A percentile compares a stretch with the other conserved stretches of the same genome.
phyloP scores from a whole-genome alignment of 2,797 vertebrate genomes.

The Buphagus erythrorhynchus region DNA sequence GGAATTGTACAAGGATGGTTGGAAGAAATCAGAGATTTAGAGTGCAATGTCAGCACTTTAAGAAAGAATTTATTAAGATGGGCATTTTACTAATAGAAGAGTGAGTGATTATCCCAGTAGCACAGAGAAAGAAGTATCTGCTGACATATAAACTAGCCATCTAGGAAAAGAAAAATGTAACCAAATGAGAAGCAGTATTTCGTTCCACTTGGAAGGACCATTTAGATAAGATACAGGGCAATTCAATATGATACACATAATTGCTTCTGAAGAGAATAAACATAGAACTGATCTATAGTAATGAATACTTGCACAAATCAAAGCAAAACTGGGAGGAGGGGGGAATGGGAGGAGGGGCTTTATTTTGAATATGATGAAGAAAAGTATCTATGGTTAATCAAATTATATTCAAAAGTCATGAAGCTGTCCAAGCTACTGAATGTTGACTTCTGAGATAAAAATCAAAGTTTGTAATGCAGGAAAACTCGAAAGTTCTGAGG shows the following conservation, averaged over 20 bases:
- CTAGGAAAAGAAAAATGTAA: conserved; percentile 2
- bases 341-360: neutral
- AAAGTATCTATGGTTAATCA: neutral
- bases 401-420: neutral
- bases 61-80: neutral
- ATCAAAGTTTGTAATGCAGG: neutral
- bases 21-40: neutral
- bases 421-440: neutral
- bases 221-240: neutral
- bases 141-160: neutral
- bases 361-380: neutral
- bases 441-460: neutral
- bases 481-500: neutral
- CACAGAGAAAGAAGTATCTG: neutral
- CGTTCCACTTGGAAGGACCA: neutral
- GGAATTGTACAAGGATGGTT: neutral
- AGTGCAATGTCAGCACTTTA: neutral
- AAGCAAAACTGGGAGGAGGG: neutral
- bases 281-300: neutral
- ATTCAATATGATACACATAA: neutral
- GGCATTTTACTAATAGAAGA: neutral
- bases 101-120: neutral
- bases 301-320: neutral
- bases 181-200: conserved; percentile 9
- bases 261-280: conserved; percentile 34